phyloP scores from a whole-genome alignment of 2,888 invertebrate genomes.

The Shargacucullia verbasci region DNA sequence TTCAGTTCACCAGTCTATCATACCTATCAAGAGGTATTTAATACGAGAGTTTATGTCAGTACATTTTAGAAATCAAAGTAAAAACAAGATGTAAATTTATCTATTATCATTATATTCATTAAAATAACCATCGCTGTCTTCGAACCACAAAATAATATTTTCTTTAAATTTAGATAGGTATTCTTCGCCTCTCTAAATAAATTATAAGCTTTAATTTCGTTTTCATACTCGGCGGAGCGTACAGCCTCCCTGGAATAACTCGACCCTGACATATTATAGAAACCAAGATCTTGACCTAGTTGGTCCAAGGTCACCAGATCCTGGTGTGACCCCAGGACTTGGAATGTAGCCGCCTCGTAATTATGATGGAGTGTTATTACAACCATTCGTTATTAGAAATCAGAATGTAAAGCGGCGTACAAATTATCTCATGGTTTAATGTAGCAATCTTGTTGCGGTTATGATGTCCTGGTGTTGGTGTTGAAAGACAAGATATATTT shows the following conservation, averaged over 20 bases:
- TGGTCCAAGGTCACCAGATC: slow-evolving; percentile 10
- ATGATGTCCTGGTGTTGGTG: not conserved
- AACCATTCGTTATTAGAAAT: slow-evolving; percentile 27
- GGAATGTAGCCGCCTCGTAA: slow-evolving; percentile 21
- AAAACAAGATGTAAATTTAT: no score
- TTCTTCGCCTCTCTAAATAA: no score
- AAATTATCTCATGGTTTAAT: slow-evolving; percentile 16
- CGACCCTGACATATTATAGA: slow-evolving; percentile 22
- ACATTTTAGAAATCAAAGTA: no score
- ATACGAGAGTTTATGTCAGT: no score
- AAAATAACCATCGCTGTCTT: no score
- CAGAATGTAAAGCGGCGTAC: slow-evolving; percentile 18
- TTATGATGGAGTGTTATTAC: slow-evolving; percentile 51
- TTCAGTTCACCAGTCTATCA: no score
- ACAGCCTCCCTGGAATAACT: slow-evolving; percentile 4
- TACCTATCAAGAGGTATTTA: no score
- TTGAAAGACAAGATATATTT: no score
- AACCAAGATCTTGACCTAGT: slow-evolving; percentile 23
- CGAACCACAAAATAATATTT: no score
- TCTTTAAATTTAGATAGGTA: no score
- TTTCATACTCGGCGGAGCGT: not conserved
- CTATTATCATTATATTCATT: no score
- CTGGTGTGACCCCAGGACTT: slow-evolving; percentile 13
- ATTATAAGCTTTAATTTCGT: no score
- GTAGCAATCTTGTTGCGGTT: not conserved